Base-by-base conservation (phyloP, 2,113 vertebrate genomes). In the Lampris incognitus region DNA sequence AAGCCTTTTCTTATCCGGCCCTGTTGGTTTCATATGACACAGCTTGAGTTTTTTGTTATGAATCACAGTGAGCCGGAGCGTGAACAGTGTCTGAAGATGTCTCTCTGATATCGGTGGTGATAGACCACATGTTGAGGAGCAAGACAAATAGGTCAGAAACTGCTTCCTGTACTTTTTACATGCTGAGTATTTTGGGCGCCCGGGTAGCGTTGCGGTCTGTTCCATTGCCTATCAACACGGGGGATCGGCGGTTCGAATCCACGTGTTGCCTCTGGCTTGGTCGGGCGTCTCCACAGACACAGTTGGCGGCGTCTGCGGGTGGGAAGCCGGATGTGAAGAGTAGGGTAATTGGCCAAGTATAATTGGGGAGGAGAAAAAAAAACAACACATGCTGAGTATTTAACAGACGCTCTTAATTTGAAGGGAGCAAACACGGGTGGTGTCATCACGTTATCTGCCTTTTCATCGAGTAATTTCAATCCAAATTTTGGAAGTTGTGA, bases 1-100 rank as follows among this genome's bases (percentile, higher is more conserved):
- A 51, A 66, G 9, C 49, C 10, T 3, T n/a, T 9, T 38, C 40
- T 46, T 63, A n/a, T n/a, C 9, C 64, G 69, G 66, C 41, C 63
- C 58, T 44, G 8, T 52, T 68, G 24, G 70, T 67, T 64, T 74
- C 24, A 58, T 66, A 40, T 38, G 9, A 36, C 36, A 39, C 57
- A 73, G n/a, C 8, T 63, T 50, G 37, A 42, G 4, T 6, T 11
- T 24, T 50, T 62, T 8, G 44, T 11, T 5, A 13, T 57, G 56
- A 46, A 11, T n/a, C 41, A 7, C 24, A 63, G 1, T 63, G 54
- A 3, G 54, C 42, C 55, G 38, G 65, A 55, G 65, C 50, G n/a
- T 55, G 50, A 63, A 46, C 50, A 9, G 10, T 9, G 38, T 67
- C 39, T 52, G 61, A 24, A 57, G 50, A 50, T 13, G 10, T 8